Evolutionary conservation across 2,797 vertebrate genomes (phyloP), one percentile per base, ranked within the genome.

Genomic region (Sebastes itinus): DNA sequence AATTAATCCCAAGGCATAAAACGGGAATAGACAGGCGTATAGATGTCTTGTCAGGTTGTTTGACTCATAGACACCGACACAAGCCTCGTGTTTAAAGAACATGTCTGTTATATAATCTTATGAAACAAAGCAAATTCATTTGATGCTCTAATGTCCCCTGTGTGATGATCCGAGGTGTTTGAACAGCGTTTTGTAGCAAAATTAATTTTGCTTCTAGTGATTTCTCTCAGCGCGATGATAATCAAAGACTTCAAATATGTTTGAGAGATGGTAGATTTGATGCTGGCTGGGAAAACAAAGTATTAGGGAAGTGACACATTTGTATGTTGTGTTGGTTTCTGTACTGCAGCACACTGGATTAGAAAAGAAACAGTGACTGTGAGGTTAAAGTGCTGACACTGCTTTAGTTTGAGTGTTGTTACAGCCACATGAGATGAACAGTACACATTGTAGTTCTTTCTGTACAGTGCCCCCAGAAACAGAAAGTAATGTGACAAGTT

Each of bases 1-100:
- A 72, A 9, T 66, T 12, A 79, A 88, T 87, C 81, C 78, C 13
- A 6, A 25, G 27, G 75, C 38, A 56, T 63, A 16, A 58, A 32
- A 54, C 2, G 3, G 54, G 58, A 54, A 60, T 25, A 52, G 75
- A 77, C 68, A 32, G 65, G 16, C 6, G 4, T 30, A 75, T 20
- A 42, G 46, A 63, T 18, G 68, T 56, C 72, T 23, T 12, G 67
- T 78, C 59, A 18, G 62, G 42, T 54, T 62, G 32, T 69, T 61
- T 56, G 63, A 76, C 69, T 81, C 20, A 13, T 12, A 59, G 71
- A 59, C 38, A 59, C 49, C 2, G 4, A 52, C 46, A 61, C 12
- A 25, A 66, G 46, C 33, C 33, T 27, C 2, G 35, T 7, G 55
- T 42, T 18, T 32, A 56, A 35, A 75, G 58, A 64, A 49, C 22